A percentile compares a stretch with the other conserved stretches of the same genome.
Conservation (phyloP, 2,797 vertebrate genomes). For the Chromobotia macracanthus region DNA sequence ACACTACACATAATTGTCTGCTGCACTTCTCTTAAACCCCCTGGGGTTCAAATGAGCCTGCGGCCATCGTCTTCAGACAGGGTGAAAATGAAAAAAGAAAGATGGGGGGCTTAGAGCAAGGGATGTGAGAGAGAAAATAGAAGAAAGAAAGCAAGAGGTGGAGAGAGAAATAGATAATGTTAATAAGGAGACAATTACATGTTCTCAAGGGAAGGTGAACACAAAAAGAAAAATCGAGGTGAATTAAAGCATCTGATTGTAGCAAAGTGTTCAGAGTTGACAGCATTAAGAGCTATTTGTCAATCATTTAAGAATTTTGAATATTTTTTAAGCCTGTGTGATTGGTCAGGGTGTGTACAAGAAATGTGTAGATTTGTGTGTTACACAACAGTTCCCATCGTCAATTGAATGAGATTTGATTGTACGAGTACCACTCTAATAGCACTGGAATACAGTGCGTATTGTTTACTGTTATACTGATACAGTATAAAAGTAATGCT, state of each 20-base stretch:
- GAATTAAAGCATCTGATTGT: not conserved
- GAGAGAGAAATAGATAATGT: constrained; percentile 32
- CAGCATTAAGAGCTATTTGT: not conserved
- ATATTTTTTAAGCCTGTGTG: not conserved
- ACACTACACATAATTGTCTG: constrained; percentile 69
- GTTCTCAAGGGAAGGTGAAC: constrained; percentile 49
- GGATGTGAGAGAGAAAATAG: constrained; percentile 35
- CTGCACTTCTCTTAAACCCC: constrained; percentile 59
- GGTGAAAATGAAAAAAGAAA: constrained; percentile 61
- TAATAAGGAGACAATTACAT: constrained; percentile 51
- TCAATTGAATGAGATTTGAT: too few species aligned
- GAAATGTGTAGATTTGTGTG: not conserved
- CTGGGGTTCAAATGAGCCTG: constrained; percentile 62
- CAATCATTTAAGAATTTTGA: not conserved
- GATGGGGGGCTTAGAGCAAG: constrained; percentile 28
- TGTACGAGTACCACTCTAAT: too few species aligned
- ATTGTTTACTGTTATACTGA: too few species aligned
- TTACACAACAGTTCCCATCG: too few species aligned
- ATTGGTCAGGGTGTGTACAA: not conserved
- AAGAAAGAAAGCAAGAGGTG: constrained; percentile 20
- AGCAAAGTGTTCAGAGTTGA: constrained; percentile 9
- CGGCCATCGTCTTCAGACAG: constrained; percentile 58
- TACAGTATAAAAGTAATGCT: too few species aligned
- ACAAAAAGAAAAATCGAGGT: constrained; percentile 46
- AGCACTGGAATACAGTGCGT: too few species aligned